Evolutionary conservation across 2,888 invertebrate species (phyloP).

Genomic region (Dorcus hopei): DNA sequence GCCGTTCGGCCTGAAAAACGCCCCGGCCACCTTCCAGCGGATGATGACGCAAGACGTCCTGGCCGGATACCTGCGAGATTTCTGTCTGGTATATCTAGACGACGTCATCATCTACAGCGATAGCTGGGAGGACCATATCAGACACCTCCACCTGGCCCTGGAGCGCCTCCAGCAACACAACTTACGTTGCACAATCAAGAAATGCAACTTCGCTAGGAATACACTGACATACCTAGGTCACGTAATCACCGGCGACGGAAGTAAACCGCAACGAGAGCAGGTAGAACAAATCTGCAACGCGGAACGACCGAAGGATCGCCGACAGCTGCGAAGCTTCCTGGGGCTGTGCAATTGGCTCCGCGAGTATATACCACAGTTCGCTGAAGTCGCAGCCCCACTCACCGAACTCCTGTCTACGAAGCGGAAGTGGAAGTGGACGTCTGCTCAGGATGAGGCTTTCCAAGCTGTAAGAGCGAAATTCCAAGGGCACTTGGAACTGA

Average conservation of each 20-base stretch:
- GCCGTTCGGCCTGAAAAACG: constrained; percentile 29
- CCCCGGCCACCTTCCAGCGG: constrained; percentile 32
- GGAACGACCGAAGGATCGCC: constrained; percentile 9
- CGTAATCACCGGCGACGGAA: constrained; percentile 14
- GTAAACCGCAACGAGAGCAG: constrained; percentile 15
- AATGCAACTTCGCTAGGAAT: constrained; percentile 18
- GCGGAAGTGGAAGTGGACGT: constrained; percentile 13
- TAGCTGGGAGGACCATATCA: constrained; percentile 18
- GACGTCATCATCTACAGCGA: constrained; percentile 29
- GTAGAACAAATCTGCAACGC: constrained; percentile 7
- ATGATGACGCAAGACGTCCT: constrained; percentile 29
- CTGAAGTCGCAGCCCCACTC: not conserved
- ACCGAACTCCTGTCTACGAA: not conserved
- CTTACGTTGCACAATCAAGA: constrained; percentile 12
- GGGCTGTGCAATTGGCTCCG: constrained; percentile 21
- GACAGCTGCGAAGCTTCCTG: constrained; percentile 21
- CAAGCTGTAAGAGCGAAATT: constrained; percentile 15
- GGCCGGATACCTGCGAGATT: constrained; percentile 18
- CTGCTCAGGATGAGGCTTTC: constrained; percentile 16
- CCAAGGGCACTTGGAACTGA: constrained; percentile 1
- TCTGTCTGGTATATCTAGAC: constrained; percentile 29
- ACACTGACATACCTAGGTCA: constrained; percentile 19
- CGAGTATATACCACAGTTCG: constrained; percentile 9
- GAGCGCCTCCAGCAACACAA: constrained; percentile 21
- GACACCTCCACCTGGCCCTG: constrained; percentile 17